Evolutionary conservation across 2,113 vertebrate genomes (phyloP), one percentile per base, ranked within the genome.

Genomic region (Urocitellus parryii): DNA sequence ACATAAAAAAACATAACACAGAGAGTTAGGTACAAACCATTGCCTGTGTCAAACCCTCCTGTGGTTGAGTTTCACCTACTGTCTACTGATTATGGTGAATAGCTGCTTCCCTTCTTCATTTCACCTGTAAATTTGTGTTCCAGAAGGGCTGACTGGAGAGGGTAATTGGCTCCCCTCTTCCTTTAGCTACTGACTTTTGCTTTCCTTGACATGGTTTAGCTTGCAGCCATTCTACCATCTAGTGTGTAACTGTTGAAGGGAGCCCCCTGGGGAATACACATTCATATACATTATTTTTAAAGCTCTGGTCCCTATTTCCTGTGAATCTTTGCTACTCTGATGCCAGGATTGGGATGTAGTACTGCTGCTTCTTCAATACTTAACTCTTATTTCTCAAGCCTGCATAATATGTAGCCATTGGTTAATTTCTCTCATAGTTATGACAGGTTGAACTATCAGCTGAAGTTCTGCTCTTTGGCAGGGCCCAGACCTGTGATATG

Each of bases 131-230:
- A 83, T 78, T 73, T 96, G 39, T 80, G 39, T 91, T 95, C 61
- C 48, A 68, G 78, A 73, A 67, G 48, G 12, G 32, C 53, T 95
- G 67, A 42, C 42, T 53, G 85, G 48, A 67, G 51, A 53, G 51
- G 72, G 37, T 70, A 39, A 79, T 53, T 90, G 72, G 73, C 76
- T 86, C 48, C 27, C 39, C 65, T 96, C 34, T 95, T 93, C 9
- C 16, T 61, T 95, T 53, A 89, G 29, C 81, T 89, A 73, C 37
- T 76, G 73, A 53, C 29, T 56, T 70, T 74, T 74, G 51, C 78
- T 93, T 94, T 94, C 93, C 84, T 70, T 81, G 34, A 67, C 37
- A 27, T 81, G 45, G 45, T 95, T 95, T 73, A 53, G 16, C 56
- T 91, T 82, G 25, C 4, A 83, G 56, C 72, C 77, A 45, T 92